Evolutionary conservation across 2,888 invertebrate genomes (phyloP), one percentile per base, ranked within the genome.

Genomic region (Protophormia terraenovae): DNA sequence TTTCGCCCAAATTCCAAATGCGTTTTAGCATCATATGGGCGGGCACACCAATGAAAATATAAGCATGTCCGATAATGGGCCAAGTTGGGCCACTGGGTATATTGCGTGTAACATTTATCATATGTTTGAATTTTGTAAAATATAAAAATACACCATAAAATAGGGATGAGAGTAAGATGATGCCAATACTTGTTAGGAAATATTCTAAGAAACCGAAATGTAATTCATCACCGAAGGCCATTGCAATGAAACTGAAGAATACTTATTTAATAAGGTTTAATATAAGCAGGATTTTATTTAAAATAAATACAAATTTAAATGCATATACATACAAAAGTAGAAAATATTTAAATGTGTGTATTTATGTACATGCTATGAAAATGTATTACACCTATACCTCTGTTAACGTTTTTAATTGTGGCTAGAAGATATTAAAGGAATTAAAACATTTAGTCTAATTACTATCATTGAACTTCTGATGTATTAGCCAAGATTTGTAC

Each of bases 11-110:
- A 47, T 67, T 87, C 78, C 87, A 72, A 0, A 87, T 84, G 5
- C 88, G 87, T 1, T 71, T 38, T 12, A 88, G 29, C 90, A 78
- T 88, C 89, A 82, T 90, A 83, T 93, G 88, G 27, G 94, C 93
- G 75, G 89, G 88, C 81, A 92, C 93, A n/a, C 93, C 88, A 85
- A 94, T 92, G 19, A 93, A 90, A 45, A 93, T 90, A 66, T 90
- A 89, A 0, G 92, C 94, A 90, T 94, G 94, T 0, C 94, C 94
- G 8, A 94, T 66, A 1, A 94, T 8, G 0, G 94, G 94, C 38
- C 93, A 84, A 0, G 92, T 91, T 0, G 94, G 93, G 10, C 91
- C 90, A 32, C 90, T 90, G 2, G 86, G 86, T 60, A 91, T 85
- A 47, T 90, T 87, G 10, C 88, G 86, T 0, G 90, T 89, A 8